Percentiles rank a stretch among this genome's conserved stretches.
Evolutionary conservation across 2,888 invertebrate genomes (phyloP).

Genomic region (Diloba caeruleocephala): DNA sequence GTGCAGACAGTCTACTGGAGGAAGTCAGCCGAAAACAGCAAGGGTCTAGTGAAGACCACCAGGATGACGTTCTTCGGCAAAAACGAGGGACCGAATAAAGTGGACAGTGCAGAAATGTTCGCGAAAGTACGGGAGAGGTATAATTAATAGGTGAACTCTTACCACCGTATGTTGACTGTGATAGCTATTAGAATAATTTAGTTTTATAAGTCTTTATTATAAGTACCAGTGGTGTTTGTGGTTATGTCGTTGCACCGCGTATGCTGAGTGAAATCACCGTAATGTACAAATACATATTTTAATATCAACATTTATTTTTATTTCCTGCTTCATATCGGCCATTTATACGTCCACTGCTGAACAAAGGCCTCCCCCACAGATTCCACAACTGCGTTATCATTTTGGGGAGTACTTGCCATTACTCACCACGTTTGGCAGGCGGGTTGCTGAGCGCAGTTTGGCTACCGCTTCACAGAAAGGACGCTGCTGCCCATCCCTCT

Average conservation of each 20-base stretch:
- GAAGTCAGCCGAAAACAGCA: slow-evolving; percentile 82
- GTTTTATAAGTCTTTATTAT: slow-evolving; percentile 40
- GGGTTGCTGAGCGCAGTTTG: too few relatives aligned
- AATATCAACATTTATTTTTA: slow-evolving; percentile 25
- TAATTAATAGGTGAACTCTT: slow-evolving; percentile 54
- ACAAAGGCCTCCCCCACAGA: too few relatives aligned
- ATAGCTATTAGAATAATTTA: slow-evolving; percentile 54
- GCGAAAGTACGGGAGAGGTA: slow-evolving; percentile 81
- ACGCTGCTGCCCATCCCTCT: too few relatives aligned
- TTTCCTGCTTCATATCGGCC: slow-evolving; percentile 15
- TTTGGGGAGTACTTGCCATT: too few relatives aligned
- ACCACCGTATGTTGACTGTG: slow-evolving; percentile 59
- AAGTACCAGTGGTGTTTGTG: slow-evolving; percentile 50
- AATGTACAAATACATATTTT: slow-evolving; percentile 52
- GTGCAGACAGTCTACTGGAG: slow-evolving; percentile 94
- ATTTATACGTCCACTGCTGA: too few relatives aligned
- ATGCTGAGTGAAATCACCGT: slow-evolving; percentile 35
- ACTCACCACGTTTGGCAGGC: too few relatives aligned
- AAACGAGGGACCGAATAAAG: slow-evolving; percentile 80
- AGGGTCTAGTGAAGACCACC: slow-evolving; percentile 88
- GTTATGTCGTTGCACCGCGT: slow-evolving; percentile 26
- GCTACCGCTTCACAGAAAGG: too few relatives aligned
- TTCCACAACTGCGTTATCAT: too few relatives aligned
- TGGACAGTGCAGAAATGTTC: slow-evolving; percentile 84
- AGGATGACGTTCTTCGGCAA: slow-evolving; percentile 89